phyloP scores from a whole-genome alignment of 2,113 vertebrate genomes.

The mouse (Mus musculus) region GRCm39 chr1:158150001-158150500 shows the following conservation, averaged over 20 bases:
- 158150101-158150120: background rate
- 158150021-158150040: background rate
- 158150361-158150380: too few species aligned
- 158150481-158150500: background rate
- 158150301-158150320: background rate
- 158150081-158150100: conserved; percentile 2
- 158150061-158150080: background rate
- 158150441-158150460: background rate
- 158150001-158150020: background rate
- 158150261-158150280: background rate
- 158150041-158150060: background rate
- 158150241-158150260: background rate
- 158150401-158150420: background rate
- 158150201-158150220: background rate
- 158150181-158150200: background rate
- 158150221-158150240: background rate
- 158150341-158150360: too few species aligned
- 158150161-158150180: background rate
- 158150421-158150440: background rate
- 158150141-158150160: background rate
- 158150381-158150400: background rate
- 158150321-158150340: too few species aligned
- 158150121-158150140: background rate
- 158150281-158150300: background rate
- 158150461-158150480: too few species aligned